Conservation (phyloP, 2,888 invertebrate genomes). For the Sericinus montela region DNA sequence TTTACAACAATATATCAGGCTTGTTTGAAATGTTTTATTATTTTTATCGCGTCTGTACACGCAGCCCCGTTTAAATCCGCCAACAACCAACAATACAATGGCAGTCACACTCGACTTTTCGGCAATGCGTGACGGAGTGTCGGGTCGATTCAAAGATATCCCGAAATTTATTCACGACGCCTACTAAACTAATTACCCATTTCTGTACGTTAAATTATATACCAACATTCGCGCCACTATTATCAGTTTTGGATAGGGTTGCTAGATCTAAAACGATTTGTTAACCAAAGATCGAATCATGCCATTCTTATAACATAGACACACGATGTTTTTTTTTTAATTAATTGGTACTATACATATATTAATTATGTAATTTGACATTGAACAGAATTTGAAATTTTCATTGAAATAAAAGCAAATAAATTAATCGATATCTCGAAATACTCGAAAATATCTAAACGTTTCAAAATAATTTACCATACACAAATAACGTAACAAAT, state of each 20-base stretch:
- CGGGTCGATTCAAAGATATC: constrained; percentile 16
- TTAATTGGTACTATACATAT: no score
- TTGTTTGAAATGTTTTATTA: not conserved
- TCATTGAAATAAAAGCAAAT: no score
- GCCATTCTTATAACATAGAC: no score
- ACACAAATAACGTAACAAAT: no score
- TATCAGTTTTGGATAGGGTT: constrained; percentile 7
- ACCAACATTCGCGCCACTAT: constrained; percentile 4
- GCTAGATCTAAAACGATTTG: not conserved
- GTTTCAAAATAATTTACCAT: no score
- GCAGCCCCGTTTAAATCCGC: not conserved
- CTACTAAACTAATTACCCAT: constrained; percentile 21
- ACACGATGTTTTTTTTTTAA: no score
- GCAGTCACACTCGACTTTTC: constrained; percentile 8
- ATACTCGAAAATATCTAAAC: no score
- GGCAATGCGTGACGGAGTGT: constrained; percentile 12
- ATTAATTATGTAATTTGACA: no score
- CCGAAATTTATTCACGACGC: constrained; percentile 18
- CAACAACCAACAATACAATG: not conserved
- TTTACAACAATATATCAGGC: not conserved
- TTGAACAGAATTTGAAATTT: no score
- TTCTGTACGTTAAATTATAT: constrained; percentile 11
- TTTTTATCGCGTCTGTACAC: not conserved
- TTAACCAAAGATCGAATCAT: no score
- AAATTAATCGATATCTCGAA: no score